Conservation (phyloP, 1,140 invertebrate species). For the Brachionus calyciflorus region DNA sequence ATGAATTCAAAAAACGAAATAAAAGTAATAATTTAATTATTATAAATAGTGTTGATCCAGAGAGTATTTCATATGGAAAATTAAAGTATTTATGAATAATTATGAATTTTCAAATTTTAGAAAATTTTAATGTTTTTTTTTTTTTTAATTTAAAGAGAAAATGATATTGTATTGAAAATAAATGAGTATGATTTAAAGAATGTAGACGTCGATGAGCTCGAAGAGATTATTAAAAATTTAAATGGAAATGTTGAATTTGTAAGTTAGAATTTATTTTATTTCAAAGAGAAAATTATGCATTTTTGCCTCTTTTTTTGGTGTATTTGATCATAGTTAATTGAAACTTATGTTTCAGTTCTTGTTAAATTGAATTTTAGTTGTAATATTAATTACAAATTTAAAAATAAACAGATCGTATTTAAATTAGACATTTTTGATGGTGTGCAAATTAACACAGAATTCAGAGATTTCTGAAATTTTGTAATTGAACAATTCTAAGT, state of each 20-base stretch:
- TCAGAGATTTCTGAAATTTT: no score
- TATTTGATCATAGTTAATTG: no score
- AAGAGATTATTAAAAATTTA: constrained; percentile 20
- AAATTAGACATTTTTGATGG: no score
- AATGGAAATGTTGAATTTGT: constrained; percentile 15
- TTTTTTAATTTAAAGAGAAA: not conserved
- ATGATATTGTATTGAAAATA: constrained; percentile 17
- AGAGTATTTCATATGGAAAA: constrained; percentile 38
- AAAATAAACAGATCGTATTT: no score
- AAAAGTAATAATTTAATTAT: constrained; percentile 30
- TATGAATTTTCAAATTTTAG: not conserved
- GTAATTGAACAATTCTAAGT: no score
- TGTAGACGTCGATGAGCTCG: not conserved
- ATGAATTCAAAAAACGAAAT: not conserved
- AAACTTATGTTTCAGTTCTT: no score
- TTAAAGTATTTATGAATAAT: not conserved
- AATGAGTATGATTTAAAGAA: constrained; percentile 4
- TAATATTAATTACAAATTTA: no score
- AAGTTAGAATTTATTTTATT: not conserved
- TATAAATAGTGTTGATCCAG: not conserved
- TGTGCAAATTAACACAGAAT: no score
- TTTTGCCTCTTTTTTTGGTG: no score
- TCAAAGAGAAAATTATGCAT: no score
- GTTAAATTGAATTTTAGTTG: no score
- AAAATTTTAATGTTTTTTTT: not conserved